These are phyloP conservation scores for Sylvia borin DNA, from an alignment of 2,797 vertebrate species.

Conservation along the genomic window DNA sequence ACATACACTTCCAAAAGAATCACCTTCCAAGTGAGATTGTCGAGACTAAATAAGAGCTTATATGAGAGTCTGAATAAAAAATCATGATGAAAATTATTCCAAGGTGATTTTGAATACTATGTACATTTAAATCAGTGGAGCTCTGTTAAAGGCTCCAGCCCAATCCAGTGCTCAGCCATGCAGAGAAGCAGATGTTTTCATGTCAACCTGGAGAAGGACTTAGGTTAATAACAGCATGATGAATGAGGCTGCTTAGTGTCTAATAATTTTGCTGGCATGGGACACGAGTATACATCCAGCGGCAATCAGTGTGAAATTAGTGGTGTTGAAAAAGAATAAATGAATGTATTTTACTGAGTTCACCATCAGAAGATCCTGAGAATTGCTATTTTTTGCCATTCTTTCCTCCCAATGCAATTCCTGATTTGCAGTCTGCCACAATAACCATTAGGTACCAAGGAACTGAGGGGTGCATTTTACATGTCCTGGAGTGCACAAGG, in stretches of 20 bases:
- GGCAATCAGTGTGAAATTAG: background rate
- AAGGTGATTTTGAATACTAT: background rate
- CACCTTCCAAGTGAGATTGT: background rate
- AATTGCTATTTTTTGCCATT: background rate
- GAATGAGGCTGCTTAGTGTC: background rate
- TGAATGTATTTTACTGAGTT: background rate
- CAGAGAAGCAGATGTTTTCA: background rate
- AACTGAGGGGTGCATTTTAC: background rate
- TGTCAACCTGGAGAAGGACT: background rate
- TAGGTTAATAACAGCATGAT: background rate
- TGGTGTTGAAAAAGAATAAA: background rate
- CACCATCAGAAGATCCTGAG: background rate
- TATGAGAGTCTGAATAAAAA: background rate
- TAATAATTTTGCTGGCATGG: background rate
- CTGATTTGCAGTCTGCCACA: background rate
- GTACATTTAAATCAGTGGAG: background rate
- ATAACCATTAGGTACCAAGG: background rate
- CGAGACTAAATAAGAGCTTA: background rate
- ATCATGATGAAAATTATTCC: background rate
- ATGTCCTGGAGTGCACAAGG: background rate
- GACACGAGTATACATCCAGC: background rate
- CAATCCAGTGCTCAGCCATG: background rate
- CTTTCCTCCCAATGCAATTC: background rate
- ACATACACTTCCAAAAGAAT: background rate
- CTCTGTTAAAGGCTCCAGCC: background rate